phyloP scores from a whole-genome alignment of 2,113 vertebrate genomes.

The Psittacula cyanocephala region DNA sequence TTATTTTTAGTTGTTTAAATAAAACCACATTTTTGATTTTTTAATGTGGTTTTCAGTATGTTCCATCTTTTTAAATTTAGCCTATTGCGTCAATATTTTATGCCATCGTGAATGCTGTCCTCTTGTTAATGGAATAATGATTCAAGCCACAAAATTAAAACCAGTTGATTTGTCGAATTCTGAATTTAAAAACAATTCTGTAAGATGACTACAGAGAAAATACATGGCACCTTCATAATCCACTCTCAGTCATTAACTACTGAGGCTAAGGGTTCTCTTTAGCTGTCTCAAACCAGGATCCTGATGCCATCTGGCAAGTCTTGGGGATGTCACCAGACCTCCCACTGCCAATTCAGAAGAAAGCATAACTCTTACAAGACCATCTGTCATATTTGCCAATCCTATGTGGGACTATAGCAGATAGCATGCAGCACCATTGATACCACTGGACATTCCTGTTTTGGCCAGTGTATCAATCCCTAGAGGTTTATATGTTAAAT shows the following conservation, averaged over 20 bases:
- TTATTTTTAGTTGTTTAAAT: slow-evolving; percentile 58
- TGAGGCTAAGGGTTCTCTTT: background rate
- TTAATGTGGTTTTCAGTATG: slow-evolving; percentile 42
- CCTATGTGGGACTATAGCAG: fast-evolving
- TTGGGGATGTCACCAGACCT: background rate
- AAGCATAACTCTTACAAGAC: background rate
- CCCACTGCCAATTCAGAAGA: background rate
- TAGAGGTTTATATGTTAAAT: background rate
- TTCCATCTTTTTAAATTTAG: slow-evolving; percentile 66
- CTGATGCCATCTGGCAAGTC: background rate
- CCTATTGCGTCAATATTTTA: slow-evolving; percentile 61
- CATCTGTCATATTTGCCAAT: background rate
- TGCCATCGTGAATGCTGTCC: slow-evolving; percentile 58
- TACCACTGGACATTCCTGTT: background rate
- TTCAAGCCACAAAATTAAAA: slow-evolving; percentile 71
- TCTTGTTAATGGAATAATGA: slow-evolving; percentile 68
- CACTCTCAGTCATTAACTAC: background rate
- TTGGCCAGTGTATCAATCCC: background rate
- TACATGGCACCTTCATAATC: background rate
- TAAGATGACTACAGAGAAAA: background rate
- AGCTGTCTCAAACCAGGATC: background rate
- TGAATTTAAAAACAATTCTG: slow-evolving; percentile 5
- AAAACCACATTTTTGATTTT: slow-evolving; percentile 29
- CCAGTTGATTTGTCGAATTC: slow-evolving; percentile 31
- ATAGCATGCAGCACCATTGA: background rate